These are phyloP conservation scores for Epinephelus moara DNA, from an alignment of 2,113 vertebrate genomes.

Conservation along the genomic window DNA sequence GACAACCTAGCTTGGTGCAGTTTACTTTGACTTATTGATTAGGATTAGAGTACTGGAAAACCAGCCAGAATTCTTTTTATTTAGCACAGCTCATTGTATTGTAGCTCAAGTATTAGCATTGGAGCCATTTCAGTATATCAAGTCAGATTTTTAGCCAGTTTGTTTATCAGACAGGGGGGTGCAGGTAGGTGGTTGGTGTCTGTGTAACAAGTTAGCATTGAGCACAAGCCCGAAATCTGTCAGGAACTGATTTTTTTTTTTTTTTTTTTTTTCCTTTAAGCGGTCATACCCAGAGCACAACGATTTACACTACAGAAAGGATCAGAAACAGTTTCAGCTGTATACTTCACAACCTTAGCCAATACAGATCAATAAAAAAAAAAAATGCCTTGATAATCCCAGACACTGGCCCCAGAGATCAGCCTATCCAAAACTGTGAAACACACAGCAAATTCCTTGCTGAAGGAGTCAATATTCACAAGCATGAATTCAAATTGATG, in stretches of 20 bases:
- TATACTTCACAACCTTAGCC: not conserved
- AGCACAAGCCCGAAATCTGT: not conserved
- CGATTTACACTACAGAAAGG: not conserved
- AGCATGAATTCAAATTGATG: too few relatives aligned
- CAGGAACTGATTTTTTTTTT: not conserved
- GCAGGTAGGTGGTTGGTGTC: not conserved
- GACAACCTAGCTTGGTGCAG: not conserved
- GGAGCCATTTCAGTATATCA: not conserved
- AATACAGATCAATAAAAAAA: too few relatives aligned
- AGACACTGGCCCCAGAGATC: not conserved
- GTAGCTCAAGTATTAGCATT: not conserved
- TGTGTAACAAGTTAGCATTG: not conserved
- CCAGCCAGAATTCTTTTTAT: not conserved
- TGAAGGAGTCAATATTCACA: not conserved
- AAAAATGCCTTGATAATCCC: not conserved
- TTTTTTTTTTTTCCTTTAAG: not conserved
- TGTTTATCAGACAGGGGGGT: not conserved
- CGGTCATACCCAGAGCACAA: not conserved
- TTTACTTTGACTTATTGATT: not conserved
- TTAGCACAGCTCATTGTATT: not conserved
- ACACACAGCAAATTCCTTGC: not conserved
- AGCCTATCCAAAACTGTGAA: not conserved
- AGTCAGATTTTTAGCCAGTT: not conserved
- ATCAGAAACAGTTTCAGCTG: not conserved
- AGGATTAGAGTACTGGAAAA: not conserved